Evolutionary conservation across 1,140 invertebrate genomes (phyloP), one percentile per base, ranked within the genome.

Genomic region (Telenomus remus): DNA sequence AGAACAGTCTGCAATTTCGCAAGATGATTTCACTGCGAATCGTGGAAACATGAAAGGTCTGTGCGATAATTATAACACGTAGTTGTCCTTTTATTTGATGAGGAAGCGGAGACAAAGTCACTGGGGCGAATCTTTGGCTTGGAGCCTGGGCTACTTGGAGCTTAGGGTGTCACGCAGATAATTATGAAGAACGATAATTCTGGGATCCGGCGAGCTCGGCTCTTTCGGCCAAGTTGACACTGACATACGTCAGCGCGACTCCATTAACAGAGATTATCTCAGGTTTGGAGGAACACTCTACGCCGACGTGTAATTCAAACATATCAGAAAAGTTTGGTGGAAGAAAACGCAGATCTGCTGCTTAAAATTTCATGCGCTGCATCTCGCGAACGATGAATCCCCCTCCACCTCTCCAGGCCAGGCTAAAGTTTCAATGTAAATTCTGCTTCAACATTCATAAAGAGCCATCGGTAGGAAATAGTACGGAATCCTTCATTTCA

Each of bases 131-230:
- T 66, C 60, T 61, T 66, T 56, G 43, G 53, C 48, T 46, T 43
- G 15, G 14, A 54, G 49, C 15, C 42, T 12, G 47, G 37, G 44
- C 61, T 53, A 65, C 47, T 73, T 73, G 44, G 35, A 50, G 63
- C 63, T 57, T 51, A 66, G 10, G 5, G 14, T 66, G 56, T 74
- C 55, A 68, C 14, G 8, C 13, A 44, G 60, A 78, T 80, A 79
- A 81, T 81, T 81, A 79, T 79, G 50, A 80, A 77, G 78, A 73
- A 79, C 72, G 78, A 81, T 79, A 78, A 82, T 79, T 75, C 69
- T 47, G 11, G 14, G 76, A 48, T 47, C 15, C 49, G 34, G 34
- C 13, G 47, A 46, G 50, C 49, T 53, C 33, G 49, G 9, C 12
- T 33, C 16, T 15, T 14, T 33, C 14, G 19, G 19, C 1, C 19